These are phyloP conservation scores for Nesogale talazaci DNA, from an alignment of 2,113 vertebrate species.

Conservation along the genomic window DNA sequence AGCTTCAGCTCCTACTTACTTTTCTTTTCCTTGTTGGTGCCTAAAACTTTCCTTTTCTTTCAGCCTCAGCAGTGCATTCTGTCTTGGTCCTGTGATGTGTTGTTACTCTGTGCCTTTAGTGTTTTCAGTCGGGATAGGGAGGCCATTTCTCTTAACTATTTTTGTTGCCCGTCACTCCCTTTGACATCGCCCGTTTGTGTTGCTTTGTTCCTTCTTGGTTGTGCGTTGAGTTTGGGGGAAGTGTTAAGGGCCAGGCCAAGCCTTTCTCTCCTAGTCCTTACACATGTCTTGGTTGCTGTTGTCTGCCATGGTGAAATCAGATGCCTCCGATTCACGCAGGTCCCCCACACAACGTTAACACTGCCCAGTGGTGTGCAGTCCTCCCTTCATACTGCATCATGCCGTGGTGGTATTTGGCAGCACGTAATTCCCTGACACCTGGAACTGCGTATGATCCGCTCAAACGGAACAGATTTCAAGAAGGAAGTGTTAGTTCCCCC, in stretches of 20 bases:
- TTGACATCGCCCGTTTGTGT: background rate
- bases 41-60: conserved; percentile 18
- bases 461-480: conserved; percentile 16
- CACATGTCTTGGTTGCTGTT: background rate
- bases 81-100: background rate
- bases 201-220: background rate
- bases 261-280: background rate
- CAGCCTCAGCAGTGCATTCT: background rate
- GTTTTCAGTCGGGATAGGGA: background rate
- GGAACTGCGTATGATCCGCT: background rate
- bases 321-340: background rate
- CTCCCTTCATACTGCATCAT: background rate
- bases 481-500: background rate
- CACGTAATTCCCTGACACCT: background rate
- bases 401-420: background rate
- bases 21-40: background rate
- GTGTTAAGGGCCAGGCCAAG: background rate
- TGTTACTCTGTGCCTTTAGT: background rate
- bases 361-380: background rate
- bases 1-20: background rate
- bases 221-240: background rate
- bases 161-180: background rate
- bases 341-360: background rate
- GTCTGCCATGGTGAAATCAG: background rate
- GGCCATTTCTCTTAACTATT: background rate